These are phyloP conservation scores for Escarpia spicata DNA, from an alignment of 2,888 invertebrate genomes.

Conservation along the genomic window DNA sequence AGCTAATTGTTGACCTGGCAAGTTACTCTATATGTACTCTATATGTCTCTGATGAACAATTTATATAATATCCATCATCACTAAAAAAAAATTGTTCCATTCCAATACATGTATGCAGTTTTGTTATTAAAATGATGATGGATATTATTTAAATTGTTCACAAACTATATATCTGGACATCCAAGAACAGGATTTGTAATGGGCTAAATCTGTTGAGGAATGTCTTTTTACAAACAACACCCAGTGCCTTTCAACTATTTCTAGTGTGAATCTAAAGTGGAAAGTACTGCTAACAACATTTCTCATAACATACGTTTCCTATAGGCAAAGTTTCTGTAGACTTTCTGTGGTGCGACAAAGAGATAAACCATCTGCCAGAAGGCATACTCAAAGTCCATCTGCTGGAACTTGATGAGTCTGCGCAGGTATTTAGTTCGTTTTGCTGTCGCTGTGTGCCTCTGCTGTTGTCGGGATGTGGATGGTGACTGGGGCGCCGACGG, in stretches of 20 bases:
- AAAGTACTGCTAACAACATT: constrained; percentile 19
- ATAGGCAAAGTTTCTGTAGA: constrained; percentile 95
- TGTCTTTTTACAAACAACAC: neutral
- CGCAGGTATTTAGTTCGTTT: constrained; percentile 73
- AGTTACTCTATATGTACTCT: too few relatives aligned
- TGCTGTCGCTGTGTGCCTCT: constrained; percentile 77
- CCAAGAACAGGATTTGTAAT: neutral
- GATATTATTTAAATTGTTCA: neutral
- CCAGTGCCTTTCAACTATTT: neutral
- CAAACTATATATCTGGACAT: constrained; percentile 14
- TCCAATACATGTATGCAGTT: too few relatives aligned
- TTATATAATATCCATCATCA: neutral
- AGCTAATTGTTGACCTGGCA: too few relatives aligned
- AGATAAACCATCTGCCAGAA: constrained; percentile 99
- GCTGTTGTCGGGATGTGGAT: neutral
- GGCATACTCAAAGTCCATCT: constrained; percentile 99
- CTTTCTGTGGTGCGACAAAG: constrained; percentile 93
- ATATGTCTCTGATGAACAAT: neutral
- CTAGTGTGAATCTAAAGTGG: neutral
- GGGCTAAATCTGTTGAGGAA: neutral
- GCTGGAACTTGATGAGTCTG: constrained; percentile 79
- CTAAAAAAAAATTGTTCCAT: too few relatives aligned
- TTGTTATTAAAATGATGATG: too few relatives aligned
- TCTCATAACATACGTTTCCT: constrained; percentile 84
- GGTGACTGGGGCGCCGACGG: constrained; percentile 31